Evolutionary conservation across 2,888 invertebrate species (phyloP).

Genomic region (Macropis europaea): DNA sequence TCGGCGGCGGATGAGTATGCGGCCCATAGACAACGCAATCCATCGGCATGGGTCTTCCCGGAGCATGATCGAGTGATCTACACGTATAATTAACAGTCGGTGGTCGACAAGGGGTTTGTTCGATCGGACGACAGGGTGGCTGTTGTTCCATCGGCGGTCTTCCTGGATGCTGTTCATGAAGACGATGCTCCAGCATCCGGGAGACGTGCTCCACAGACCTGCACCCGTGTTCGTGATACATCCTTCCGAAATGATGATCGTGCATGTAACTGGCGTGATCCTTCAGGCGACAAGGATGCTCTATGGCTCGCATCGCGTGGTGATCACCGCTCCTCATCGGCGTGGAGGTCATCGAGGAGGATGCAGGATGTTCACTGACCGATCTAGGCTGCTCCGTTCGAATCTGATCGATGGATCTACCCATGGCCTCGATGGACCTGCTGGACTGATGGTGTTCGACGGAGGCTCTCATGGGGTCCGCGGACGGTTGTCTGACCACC

Average conservation of each 20-base stretch:
- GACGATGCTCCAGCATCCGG: constrained; percentile 71
- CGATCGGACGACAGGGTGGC: constrained; percentile 17
- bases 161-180: constrained; percentile 66
- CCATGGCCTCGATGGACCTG: constrained; percentile 71
- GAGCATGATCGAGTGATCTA: constrained; percentile 77
- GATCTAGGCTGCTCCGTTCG: constrained; percentile 65
- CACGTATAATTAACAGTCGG: constrained; percentile 73
- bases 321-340: constrained; percentile 64
- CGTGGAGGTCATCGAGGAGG: constrained; percentile 54
- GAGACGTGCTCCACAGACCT: constrained; percentile 76
- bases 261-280: constrained; percentile 72
- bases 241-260: constrained; percentile 71
- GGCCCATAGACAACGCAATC: constrained; percentile 80
- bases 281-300: constrained; percentile 75
- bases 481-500: constrained; percentile 68
- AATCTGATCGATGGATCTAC: constrained; percentile 56
- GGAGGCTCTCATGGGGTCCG: constrained; percentile 51
- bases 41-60: constrained; percentile 80
- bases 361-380: constrained; percentile 60
- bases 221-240: constrained; percentile 75
- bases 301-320: constrained; percentile 71
- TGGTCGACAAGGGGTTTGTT: constrained; percentile 21
- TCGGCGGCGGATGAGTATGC: constrained; percentile 81
- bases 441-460: constrained; percentile 67
- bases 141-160: constrained; percentile 58